A percentile compares a stretch with the other conserved stretches of the same genome.
Evolutionary conservation across 2,113 vertebrate species (phyloP).

Genomic region (Amphiprion percula): DNA sequence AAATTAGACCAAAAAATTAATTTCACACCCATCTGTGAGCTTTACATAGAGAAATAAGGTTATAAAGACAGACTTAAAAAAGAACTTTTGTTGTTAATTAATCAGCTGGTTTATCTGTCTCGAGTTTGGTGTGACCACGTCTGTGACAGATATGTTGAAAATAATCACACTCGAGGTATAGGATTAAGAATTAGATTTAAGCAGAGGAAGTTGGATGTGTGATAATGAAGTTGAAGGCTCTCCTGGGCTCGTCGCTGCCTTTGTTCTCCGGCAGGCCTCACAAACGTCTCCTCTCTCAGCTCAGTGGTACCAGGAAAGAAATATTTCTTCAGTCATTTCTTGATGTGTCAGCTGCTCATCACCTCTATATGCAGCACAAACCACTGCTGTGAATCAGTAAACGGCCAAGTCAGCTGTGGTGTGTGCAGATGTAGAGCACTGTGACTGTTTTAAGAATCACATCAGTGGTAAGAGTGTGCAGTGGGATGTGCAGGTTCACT

Average conservation of each 20-base stretch:
- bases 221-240: conserved; percentile 70
- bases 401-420: conserved; percentile 17
- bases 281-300: conserved; percentile 11
- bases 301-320: conserved; percentile 54
- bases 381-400: conserved; percentile 61
- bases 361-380: conserved; percentile 44
- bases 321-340: conserved; percentile 26
- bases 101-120: conserved; percentile 82
- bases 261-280: conserved; percentile 56
- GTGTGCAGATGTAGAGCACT: conserved; percentile 16
- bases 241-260: conserved; percentile 58
- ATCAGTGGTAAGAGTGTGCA: background rate
- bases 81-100: conserved; percentile 84
- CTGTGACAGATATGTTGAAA: conserved; percentile 72
- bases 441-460: background rate
- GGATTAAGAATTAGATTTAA: conserved; percentile 80
- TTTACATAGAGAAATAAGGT: conserved; percentile 76
- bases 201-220: conserved; percentile 50
- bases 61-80: conserved; percentile 74
- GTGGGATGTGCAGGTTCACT: background rate
- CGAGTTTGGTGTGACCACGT: conserved; percentile 54
- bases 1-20: conserved; percentile 86
- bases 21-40: conserved; percentile 81
- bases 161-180: conserved; percentile 72
- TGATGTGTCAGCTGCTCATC: conserved; percentile 50